phyloP scores from a whole-genome alignment of 2,888 invertebrate species.

The Stegophylla sp. region DNA sequence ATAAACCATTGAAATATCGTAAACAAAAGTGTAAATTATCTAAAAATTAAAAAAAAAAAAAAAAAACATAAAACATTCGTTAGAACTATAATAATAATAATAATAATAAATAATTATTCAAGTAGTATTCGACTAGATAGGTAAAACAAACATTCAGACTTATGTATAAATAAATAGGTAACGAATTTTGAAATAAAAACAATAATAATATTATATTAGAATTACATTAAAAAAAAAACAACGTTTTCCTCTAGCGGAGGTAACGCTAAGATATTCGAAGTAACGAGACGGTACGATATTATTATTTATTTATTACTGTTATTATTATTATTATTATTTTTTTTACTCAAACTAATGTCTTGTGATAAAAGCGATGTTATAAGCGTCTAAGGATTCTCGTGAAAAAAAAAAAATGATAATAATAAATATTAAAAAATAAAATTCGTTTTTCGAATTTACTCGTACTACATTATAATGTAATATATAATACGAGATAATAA shows the following conservation, averaged over 20 bases:
- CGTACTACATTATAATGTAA: too few relatives aligned
- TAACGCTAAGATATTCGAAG: too few relatives aligned
- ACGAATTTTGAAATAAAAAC: not conserved
- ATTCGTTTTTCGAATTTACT: too few relatives aligned
- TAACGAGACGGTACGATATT: too few relatives aligned
- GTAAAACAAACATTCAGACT: slow-evolving; percentile 24
- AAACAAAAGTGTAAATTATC: slow-evolving; percentile 8
- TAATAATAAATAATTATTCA: too few relatives aligned
- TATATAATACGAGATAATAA: not conserved
- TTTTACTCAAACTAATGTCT: not conserved
- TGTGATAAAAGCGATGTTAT: not conserved
- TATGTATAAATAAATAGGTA: slow-evolving; percentile 12
- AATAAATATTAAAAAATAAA: too few relatives aligned
- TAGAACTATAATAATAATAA: not conserved
- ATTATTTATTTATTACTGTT: too few relatives aligned
- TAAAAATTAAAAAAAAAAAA: slow-evolving; percentile 10
- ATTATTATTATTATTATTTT: too few relatives aligned
- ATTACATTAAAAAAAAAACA: not conserved
- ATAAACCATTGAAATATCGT: not conserved
- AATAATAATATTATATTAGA: not conserved
- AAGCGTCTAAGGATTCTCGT: not conserved
- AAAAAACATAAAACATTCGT: not conserved
- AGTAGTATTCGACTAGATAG: not conserved
- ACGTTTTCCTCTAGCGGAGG: not conserved
- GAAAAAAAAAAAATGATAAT: not conserved